Base-by-base conservation (phyloP, 2,797 vertebrate species). In the Tangara arthus region DNA sequence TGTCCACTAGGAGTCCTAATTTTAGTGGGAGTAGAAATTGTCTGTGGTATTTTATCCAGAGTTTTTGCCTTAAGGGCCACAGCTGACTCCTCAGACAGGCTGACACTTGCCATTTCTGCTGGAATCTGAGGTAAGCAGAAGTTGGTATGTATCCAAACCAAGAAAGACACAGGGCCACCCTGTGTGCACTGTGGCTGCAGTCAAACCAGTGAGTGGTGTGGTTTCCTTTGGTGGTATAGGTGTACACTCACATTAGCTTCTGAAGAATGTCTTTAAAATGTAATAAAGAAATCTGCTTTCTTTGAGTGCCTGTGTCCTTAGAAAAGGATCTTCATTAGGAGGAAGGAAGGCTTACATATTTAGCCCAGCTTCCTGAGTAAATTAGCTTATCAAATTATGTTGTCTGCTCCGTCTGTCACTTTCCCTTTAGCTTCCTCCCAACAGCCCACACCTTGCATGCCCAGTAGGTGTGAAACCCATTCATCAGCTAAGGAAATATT, bases 401-500 rank as follows among this genome's bases (percentile, higher is more conserved):
- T 87, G 50, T 84, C 78, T 92, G 15, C 55, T 90, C 81, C 0
- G 70, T 92, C 90, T 96, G 50, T 82, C 78, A 52, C 87, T 86
- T 90, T 90, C n/a, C 44, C 35, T 88, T 71, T 68, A 86, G 37
- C 53, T 95, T 93, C 52, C 28, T 82, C 47, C 32, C 55, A 89
- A 44, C 84, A 87, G 32, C 84, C 79, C 64, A 88, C 89, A 92
- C 47, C 70, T 94, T 92, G 92, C 73, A 78, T 63, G 52, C 28
- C 73, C 89, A 82, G 46, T 79, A 96, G 73, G 66, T 95, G 89
- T 95, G 95, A 92, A 82, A 93, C 55, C 53, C n/a, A 8, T 75
- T 66, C 60, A 91, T 84, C 93, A 93, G n/a, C 16, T 87, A 60
- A 52, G 50, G 24, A 96, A 90, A 53, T 79, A 22, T 34, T 72